Evolutionary conservation across 1,140 invertebrate genomes (phyloP).

Genomic region (Lordiphosa stackelbergi): DNA sequence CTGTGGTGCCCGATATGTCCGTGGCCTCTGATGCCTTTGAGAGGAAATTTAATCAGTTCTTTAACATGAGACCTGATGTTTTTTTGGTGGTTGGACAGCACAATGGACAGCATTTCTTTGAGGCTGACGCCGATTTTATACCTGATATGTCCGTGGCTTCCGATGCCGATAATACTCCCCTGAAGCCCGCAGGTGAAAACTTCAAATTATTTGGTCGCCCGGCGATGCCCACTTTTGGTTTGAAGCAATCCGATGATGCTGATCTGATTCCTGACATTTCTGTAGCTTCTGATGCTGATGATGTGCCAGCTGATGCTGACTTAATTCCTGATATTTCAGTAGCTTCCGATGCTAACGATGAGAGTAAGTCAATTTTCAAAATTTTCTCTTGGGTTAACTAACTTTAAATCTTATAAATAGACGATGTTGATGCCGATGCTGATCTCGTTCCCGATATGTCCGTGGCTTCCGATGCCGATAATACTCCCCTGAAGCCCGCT

Average conservation of each 20-base stretch:
- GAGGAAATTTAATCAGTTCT: background rate
- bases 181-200: background rate
- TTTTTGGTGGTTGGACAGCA: background rate
- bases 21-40: too few relatives aligned
- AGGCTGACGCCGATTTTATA: conserved; percentile 20
- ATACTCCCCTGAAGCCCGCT: background rate
- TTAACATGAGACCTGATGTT: background rate
- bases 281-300: conserved; percentile 9
- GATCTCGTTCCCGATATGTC: conserved; percentile 22
- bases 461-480: conserved; percentile 19
- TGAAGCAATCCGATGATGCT: background rate
- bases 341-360: conserved; percentile 2
- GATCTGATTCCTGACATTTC: conserved; percentile 8
- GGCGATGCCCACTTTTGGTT: background rate
- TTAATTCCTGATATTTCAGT: conserved; percentile 1
- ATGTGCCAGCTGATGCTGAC: background rate
- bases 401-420: background rate
- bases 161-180: conserved; percentile 21
- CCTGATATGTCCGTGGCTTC: conserved; percentile 40
- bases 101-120: background rate
- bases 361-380: conserved; percentile 9
- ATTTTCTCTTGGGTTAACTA: background rate
- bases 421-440: background rate
- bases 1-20: conserved; percentile 3
- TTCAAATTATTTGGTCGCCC: conserved; percentile 13